These are phyloP conservation scores for Sphaerodactylus townsendi DNA, from an alignment of 2,113 vertebrate species.

Conservation along the genomic window DNA sequence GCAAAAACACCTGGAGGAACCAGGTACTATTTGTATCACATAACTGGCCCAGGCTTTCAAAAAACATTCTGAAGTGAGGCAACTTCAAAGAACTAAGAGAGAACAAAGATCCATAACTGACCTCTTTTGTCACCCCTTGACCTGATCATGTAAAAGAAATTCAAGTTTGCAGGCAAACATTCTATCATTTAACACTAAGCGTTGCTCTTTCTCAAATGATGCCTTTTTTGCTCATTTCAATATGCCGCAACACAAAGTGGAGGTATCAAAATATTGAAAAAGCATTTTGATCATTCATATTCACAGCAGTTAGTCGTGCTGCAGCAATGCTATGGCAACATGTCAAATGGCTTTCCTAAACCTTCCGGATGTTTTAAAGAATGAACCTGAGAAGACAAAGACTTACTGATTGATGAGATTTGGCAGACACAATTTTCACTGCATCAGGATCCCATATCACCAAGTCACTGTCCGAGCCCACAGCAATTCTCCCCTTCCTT, in stretches of 20 bases:
- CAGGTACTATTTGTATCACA: not conserved
- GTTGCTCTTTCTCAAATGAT: not conserved
- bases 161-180: not conserved
- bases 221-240: not conserved
- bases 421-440: constrained; percentile 91
- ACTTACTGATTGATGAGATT: constrained; percentile 93
- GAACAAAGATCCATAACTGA: not conserved
- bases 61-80: not conserved
- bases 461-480: constrained; percentile 93
- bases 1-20: not conserved
- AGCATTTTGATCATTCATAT: not conserved
- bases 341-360: not conserved
- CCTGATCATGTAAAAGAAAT: not conserved
- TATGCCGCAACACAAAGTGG: not conserved
- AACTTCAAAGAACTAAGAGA: not conserved
- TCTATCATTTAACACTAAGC: not conserved
- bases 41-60: not conserved
- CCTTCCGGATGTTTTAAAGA: not conserved
- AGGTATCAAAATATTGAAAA: not conserved
- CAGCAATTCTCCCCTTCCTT: constrained; percentile 93
- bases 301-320: not conserved
- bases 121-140: not conserved
- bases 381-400: not conserved
- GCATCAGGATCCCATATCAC: constrained; percentile 97
- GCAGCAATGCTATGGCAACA: not conserved